Base-by-base conservation (phyloP, 2,113 vertebrate species). In the Bucco capensis region DNA sequence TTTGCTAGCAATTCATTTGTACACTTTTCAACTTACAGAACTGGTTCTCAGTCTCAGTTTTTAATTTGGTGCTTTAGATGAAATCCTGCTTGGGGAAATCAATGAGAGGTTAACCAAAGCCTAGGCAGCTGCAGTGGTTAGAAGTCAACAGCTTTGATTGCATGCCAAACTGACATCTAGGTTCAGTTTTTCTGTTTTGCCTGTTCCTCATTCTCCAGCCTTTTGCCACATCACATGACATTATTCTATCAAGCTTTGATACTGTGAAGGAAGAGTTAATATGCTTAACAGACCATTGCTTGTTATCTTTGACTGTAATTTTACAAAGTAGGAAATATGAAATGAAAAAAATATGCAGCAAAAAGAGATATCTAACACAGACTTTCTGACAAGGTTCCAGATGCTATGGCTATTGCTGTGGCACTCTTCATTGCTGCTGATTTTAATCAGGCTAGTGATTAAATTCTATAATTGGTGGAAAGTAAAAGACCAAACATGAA, bases 71-170 rank as follows among this genome's bases (percentile, higher is more conserved):
- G 42, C 80, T 94, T 94, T 90, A 90, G 86, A 92, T 91, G 77
- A 96, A 97, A 97, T 91, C n/a, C 58, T 95, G 15, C 93, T 96
- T 94, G 89, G 78, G 84, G 87, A 93, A 96, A 96, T 97, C 89
- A 96, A 83, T 91, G 86, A 94, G 71, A 95, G 85, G 90, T 91
- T 96, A 96, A 96, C 93, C 87, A 94, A 93, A 95, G 79, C 84
- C 64, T 75, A 88, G 77, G 53, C 82, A 97, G 86, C 78, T 93
- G 81, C 75, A 54, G 64, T 95, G 82, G 90, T 92, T 91, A 93
- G 90, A 93, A 94, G 75, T 86, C 0, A 10, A 88, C 31, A 81
- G 86, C 82, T 96, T 92, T 97, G 93, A 92, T 71, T 74, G 38
- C 83, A 53, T 15, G 67, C 79, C 84, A 89, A 35, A 86, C n/a